These are phyloP conservation scores for Alviniconcha strummeri DNA, from an alignment of 2,888 invertebrate genomes.

Conservation along the genomic window DNA sequence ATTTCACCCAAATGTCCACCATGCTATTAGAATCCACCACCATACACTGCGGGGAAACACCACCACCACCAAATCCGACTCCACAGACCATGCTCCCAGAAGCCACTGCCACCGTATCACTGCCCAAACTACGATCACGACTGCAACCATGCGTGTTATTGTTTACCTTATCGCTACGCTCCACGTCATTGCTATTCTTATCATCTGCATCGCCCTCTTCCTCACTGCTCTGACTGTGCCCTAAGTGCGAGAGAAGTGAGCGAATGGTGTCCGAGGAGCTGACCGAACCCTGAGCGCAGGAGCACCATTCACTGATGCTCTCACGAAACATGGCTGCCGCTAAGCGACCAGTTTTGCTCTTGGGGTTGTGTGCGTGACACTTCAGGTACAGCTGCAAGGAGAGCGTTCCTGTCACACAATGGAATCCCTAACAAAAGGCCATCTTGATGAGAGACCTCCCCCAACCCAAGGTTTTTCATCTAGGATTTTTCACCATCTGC, in stretches of 20 bases:
- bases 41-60: too few species aligned
- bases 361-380: constrained; percentile 31
- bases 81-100: too few species aligned
- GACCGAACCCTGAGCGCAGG: constrained; percentile 9
- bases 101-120: too few species aligned
- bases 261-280: constrained; percentile 23
- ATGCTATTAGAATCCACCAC: too few species aligned
- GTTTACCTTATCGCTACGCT: constrained; percentile 25
- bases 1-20: too few species aligned
- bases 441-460: not conserved
- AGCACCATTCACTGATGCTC: constrained; percentile 46
- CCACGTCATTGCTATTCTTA: constrained; percentile 13
- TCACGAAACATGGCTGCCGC: constrained; percentile 38
- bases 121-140: too few species aligned
- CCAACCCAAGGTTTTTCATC: too few species aligned
- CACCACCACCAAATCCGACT: too few species aligned
- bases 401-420: not conserved
- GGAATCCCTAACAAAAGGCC: not conserved
- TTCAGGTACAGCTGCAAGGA: constrained; percentile 37
- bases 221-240: not conserved
- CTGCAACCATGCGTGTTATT: too few species aligned
- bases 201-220: not conserved
- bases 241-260: not conserved
- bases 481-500: too few species aligned
- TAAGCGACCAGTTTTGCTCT: constrained; percentile 29